Percentiles rank a stretch among this genome's conserved stretches.
Evolutionary conservation across 2,113 vertebrate genomes (phyloP).

Genomic region (Trochalopteron elliotii): DNA sequence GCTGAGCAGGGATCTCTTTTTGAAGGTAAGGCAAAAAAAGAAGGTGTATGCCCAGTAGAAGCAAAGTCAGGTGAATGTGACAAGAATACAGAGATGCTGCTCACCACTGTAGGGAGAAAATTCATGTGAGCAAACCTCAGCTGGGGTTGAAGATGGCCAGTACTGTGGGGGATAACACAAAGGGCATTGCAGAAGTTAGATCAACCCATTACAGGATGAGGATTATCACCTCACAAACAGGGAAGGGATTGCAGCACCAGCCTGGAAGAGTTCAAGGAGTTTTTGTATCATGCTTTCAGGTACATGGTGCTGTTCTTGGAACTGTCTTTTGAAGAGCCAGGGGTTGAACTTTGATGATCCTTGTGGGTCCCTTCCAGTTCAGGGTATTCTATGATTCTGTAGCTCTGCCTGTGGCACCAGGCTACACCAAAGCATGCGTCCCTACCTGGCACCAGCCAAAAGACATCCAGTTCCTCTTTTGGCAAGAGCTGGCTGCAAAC

Average conservation of each 20-base stretch:
- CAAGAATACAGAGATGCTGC: not conserved
- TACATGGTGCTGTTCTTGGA: not conserved
- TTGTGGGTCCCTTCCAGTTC: not conserved
- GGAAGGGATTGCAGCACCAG: not conserved
- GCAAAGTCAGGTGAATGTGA: not conserved
- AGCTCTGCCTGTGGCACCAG: not conserved
- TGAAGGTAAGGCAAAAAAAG: not conserved
- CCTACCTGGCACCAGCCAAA: not conserved
- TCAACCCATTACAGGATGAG: not conserved
- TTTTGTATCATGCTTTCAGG: not conserved
- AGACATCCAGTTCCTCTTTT: rapidly evolving
- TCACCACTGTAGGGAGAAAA: not conserved
- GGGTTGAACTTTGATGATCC: not conserved
- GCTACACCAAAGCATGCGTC: rapidly evolving
- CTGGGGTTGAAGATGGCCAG: not conserved
- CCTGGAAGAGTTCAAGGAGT: not conserved
- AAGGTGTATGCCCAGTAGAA: not conserved
- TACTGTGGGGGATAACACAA: not conserved
- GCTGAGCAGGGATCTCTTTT: not conserved
- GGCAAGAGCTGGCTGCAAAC: not conserved
- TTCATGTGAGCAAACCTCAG: not conserved
- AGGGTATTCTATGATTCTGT: not conserved
- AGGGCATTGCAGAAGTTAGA: not conserved
- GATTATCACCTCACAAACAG: not conserved
- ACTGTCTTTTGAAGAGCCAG: not conserved